phyloP scores from a whole-genome alignment of 2,113 vertebrate species.

The Sorex araneus region DNA sequence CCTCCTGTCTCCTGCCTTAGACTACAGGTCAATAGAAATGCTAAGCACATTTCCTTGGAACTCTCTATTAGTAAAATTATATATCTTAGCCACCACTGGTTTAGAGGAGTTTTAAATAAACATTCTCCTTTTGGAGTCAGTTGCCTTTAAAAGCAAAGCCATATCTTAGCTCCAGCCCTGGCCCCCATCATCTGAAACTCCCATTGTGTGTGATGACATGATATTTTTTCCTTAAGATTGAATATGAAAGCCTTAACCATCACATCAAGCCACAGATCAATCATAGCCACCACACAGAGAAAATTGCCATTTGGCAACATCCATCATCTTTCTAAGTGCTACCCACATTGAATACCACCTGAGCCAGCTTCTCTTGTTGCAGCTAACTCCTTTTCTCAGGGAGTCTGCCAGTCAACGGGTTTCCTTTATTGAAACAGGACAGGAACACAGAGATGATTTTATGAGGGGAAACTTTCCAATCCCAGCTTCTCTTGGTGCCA shows the following conservation, averaged over 20 bases:
- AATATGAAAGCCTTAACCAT: constrained; percentile 71
- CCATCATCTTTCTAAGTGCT: constrained; percentile 61
- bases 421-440: background rate
- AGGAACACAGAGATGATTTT: background rate
- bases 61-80: background rate
- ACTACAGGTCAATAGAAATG: background rate
- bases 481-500: background rate
- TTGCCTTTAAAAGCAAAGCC: constrained; percentile 37
- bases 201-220: constrained; percentile 52
- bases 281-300: constrained; percentile 73
- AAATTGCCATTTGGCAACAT: constrained; percentile 70
- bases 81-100: background rate
- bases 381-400: background rate
- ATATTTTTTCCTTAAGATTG: constrained; percentile 69
- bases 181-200: constrained; percentile 18
- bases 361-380: constrained; percentile 10
- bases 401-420: constrained; percentile 32
- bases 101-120: background rate
- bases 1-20: constrained; percentile 35
- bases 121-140: constrained; percentile 21
- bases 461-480: background rate
- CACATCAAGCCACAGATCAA: constrained; percentile 65
- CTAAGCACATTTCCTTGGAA: background rate
- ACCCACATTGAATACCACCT: constrained; percentile 25
- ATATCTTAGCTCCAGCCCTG: background rate